These are phyloP conservation scores for Cercopithecus mitis DNA, from an alignment of 2,797 vertebrate genomes.

Conservation along the genomic window DNA sequence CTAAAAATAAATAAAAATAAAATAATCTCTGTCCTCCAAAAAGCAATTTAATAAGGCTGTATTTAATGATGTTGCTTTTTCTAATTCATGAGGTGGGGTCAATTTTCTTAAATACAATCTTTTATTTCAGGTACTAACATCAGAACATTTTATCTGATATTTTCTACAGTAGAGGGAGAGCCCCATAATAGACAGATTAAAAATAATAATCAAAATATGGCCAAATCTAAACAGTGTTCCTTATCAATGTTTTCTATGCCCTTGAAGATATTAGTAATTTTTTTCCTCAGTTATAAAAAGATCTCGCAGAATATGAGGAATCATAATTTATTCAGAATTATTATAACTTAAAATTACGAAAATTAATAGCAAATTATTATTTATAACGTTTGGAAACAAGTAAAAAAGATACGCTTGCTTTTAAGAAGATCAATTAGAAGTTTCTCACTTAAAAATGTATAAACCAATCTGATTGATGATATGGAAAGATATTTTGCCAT, in stretches of 20 bases:
- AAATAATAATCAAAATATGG: conserved; percentile 40
- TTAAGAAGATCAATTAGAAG: not conserved
- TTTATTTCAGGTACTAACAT: not conserved
- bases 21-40: not conserved
- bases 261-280: not conserved
- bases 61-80: not conserved
- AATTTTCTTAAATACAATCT: not conserved
- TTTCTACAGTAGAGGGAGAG: not conserved
- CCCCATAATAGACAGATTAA: not conserved
- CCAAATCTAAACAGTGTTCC: not conserved
- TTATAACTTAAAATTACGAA: conserved; percentile 12
- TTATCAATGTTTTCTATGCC: not conserved
- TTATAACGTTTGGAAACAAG: not conserved
- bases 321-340: conserved; percentile 37
- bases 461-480: conserved; percentile 11
- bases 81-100: not conserved
- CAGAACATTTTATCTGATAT: not conserved
- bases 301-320: not conserved
- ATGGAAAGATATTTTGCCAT: not conserved
- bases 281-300: not conserved
- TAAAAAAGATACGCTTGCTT: not conserved
- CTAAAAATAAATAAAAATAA: not conserved
- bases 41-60: not conserved
- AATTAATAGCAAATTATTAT: conserved; percentile 17
- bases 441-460: conserved; percentile 10